Evolutionary conservation across 2,113 vertebrate species (phyloP).

Genomic region (Mormoops blainvillei): DNA sequence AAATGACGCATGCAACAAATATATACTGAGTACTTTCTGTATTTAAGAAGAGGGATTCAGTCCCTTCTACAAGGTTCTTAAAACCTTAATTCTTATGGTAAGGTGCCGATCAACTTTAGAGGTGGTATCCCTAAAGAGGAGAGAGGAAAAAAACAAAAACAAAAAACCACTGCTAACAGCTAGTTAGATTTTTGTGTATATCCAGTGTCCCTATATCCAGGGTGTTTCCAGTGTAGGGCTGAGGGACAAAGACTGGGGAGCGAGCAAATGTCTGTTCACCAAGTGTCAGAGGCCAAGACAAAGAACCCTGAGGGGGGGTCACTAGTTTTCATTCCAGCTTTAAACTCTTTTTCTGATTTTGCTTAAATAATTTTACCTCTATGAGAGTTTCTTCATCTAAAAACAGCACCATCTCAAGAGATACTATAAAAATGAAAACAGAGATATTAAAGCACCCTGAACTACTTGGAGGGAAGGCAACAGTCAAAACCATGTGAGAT

Average conservation of each 20-base stretch:
- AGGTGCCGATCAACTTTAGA: background rate
- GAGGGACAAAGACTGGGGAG: background rate
- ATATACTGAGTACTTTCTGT: background rate
- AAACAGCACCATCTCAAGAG: background rate
- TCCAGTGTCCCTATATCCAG: background rate
- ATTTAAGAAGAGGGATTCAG: background rate
- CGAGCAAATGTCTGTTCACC: background rate
- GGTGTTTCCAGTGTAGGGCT: background rate
- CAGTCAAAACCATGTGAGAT: background rate
- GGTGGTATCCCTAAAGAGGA: background rate
- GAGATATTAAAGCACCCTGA: background rate
- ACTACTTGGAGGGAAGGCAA: background rate
- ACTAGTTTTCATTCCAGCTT: background rate
- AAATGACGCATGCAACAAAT: background rate
- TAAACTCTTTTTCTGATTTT: background rate
- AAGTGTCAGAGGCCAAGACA: background rate
- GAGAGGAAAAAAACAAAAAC: too few species aligned
- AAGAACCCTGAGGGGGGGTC: background rate
- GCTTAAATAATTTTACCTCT: constrained; percentile 2
- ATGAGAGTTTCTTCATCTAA: background rate
- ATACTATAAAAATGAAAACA: background rate
- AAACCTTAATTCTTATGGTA: background rate
- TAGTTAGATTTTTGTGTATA: background rate
- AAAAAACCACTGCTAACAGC: background rate
- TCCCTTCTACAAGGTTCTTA: background rate